Conservation (phyloP, 92 coral and sea anemone species). For the Metridium senile region DNA sequence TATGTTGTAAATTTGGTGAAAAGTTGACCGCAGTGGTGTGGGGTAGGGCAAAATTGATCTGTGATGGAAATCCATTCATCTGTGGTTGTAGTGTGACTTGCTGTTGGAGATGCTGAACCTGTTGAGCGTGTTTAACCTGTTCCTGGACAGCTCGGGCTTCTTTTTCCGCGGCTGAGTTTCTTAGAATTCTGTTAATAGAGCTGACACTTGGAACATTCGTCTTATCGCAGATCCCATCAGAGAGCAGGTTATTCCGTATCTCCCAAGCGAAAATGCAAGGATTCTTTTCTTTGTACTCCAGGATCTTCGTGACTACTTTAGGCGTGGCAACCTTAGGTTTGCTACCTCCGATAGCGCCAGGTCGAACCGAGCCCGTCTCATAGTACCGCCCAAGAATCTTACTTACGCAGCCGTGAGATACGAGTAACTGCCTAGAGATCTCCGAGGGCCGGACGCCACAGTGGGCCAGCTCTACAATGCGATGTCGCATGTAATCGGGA, state of each 20-base stretch:
- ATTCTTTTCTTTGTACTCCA: conserved; percentile 92
- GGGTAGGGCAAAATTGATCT: conserved; percentile 91
- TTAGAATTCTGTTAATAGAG: conserved; percentile 92
- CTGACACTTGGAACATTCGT: conserved; percentile 97
- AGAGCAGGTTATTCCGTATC: conserved; percentile 87
- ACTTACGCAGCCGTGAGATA: conserved; percentile 98
- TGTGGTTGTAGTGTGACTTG: conserved; percentile 83
- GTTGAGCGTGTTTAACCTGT: conserved; percentile 95
- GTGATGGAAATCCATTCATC: conserved; percentile 79
- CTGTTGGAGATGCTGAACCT: conserved; percentile 81
- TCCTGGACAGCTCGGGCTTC: conserved; percentile 92
- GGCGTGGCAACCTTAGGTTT: conserved; percentile 99
- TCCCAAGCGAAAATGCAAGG: conserved; percentile 99
- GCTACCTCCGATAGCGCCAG: conserved; percentile 99
- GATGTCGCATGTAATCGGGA: conserved; percentile 99
- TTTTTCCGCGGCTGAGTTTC: conserved; percentile 92
- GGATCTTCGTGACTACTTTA: conserved; percentile 89
- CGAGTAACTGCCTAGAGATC: conserved; percentile 99
- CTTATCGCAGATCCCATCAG: conserved; percentile 93
- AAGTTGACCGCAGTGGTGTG: conserved; percentile 68
- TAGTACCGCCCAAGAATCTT: conserved; percentile 98
- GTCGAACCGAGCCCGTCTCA: conserved; percentile 98
- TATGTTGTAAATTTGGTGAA: conserved; percentile 58
- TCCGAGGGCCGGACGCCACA: conserved; percentile 99
- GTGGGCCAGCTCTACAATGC: conserved; percentile 99